A percentile compares a stretch with the other conserved stretches of the same genome.
phyloP scores from a whole-genome alignment of 64 coral and sea anemone species.

The Hydrozoanthus tunicans region DNA sequence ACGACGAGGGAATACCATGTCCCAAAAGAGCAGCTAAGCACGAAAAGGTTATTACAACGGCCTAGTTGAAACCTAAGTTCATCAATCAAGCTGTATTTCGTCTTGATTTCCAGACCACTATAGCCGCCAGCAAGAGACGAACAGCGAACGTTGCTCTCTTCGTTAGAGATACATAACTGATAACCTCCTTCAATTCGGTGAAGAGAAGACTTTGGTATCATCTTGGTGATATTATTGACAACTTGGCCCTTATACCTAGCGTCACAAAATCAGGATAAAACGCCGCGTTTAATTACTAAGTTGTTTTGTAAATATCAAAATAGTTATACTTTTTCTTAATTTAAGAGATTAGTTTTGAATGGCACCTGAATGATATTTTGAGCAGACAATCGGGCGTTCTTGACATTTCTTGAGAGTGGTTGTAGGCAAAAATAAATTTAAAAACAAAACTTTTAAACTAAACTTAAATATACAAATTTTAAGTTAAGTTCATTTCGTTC shows the following conservation, averaged over 20 bases:
- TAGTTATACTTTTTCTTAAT: too few relatives aligned
- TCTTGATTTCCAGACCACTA: conserved; percentile 5
- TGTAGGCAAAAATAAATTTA: too few relatives aligned
- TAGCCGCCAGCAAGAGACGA: not conserved
- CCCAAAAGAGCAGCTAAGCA: conserved; percentile 16
- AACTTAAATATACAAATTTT: too few relatives aligned
- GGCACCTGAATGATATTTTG: too few relatives aligned
- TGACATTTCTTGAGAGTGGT: too few relatives aligned
- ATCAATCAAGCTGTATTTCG: conserved; percentile 24
- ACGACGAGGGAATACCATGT: not conserved
- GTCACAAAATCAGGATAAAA: not conserved
- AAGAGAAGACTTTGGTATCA: not conserved
- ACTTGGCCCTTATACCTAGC: not conserved
- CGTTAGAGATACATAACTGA: conserved; percentile 20
- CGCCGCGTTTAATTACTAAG: not conserved
- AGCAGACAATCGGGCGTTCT: too few relatives aligned
- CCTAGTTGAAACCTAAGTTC: conserved; percentile 4
- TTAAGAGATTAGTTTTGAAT: too few relatives aligned
- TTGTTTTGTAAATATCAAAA: too few relatives aligned
- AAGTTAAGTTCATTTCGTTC: too few relatives aligned
- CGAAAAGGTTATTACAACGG: not conserved
- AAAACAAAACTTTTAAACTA: too few relatives aligned
- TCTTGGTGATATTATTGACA: not conserved
- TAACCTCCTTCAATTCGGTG: not conserved
- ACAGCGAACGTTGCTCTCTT: not conserved